These are phyloP conservation scores for Agriopis aurantiaria DNA, from an alignment of 2,888 invertebrate species.

Conservation along the genomic window DNA sequence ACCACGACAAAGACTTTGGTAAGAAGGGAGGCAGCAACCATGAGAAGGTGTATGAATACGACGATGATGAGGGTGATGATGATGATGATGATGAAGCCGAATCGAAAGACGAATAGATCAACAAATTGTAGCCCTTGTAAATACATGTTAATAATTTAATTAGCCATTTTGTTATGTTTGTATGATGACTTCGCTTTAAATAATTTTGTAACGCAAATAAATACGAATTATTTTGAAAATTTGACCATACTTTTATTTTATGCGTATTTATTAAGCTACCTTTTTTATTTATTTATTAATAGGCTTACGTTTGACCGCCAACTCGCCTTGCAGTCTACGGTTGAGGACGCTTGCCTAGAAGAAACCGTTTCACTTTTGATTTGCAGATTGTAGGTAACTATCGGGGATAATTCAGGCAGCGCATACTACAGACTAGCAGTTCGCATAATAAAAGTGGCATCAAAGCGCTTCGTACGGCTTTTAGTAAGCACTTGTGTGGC, in stretches of 20 bases:
- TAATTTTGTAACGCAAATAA: constrained; percentile 69
- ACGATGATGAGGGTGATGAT: constrained; percentile 65
- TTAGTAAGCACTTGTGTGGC: too few species aligned
- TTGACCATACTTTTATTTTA: not conserved
- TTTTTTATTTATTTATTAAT: too few species aligned
- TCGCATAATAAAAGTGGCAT: too few species aligned
- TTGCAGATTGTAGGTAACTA: too few species aligned
- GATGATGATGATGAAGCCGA: constrained; percentile 60
- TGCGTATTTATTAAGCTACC: not conserved
- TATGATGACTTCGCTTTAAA: constrained; percentile 63
- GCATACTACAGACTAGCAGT: too few species aligned
- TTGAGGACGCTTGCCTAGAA: too few species aligned
- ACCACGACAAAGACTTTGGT: constrained; percentile 83
- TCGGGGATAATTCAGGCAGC: too few species aligned
- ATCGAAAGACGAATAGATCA: constrained; percentile 55
- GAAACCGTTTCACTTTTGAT: too few species aligned
- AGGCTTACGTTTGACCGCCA: too few species aligned
- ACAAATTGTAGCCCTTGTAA: constrained; percentile 55
- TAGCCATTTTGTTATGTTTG: constrained; percentile 80
- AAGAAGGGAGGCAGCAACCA: constrained; percentile 82
- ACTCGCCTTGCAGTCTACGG: too few species aligned
- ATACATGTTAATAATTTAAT: constrained; percentile 63
- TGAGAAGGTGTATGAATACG: constrained; percentile 80
- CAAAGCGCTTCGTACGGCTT: too few species aligned
- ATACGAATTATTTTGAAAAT: constrained; percentile 52